Percentiles rank a stretch among this genome's conserved stretches.
Conservation (phyloP, 2,888 invertebrate genomes). For the Resseliella maxima region DNA sequence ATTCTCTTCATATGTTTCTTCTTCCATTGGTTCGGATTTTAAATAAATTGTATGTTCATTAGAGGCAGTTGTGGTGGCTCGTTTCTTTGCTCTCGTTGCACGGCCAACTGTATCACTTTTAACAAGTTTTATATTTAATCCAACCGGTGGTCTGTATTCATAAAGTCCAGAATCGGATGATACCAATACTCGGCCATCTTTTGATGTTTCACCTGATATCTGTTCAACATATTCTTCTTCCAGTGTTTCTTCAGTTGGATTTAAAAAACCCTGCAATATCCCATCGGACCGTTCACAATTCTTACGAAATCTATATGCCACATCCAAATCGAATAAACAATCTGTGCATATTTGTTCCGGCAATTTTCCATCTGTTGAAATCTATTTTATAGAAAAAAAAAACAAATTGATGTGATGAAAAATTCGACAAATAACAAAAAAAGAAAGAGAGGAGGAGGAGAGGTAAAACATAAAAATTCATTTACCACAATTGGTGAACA, state of each 20-base stretch:
- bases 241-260: neutral
- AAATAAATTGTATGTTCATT: neutral
- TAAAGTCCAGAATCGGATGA: slow-evolving; percentile 56
- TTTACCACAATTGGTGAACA: slow-evolving; percentile 62
- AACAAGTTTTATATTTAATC: slow-evolving; percentile 62
- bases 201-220: slow-evolving; percentile 24
- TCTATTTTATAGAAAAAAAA: slow-evolving; percentile 58
- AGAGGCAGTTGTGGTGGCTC: neutral
- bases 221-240: neutral
- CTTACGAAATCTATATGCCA: slow-evolving; percentile 65
- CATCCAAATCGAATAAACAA: slow-evolving; percentile 64
- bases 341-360: slow-evolving; percentile 65
- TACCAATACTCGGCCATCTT: slow-evolving; percentile 57
- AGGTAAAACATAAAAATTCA: neutral
- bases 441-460: neutral
- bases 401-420: neutral
- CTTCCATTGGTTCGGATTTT: slow-evolving; percentile 17
- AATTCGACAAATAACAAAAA: neutral
- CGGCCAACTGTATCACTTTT: slow-evolving; percentile 50
- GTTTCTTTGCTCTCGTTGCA: neutral
- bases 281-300: slow-evolving; percentile 65
- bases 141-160: slow-evolving; percentile 62
- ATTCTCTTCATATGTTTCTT: neutral
- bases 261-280: slow-evolving; percentile 63
- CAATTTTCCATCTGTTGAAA: slow-evolving; percentile 61